These are phyloP conservation scores for Tipula helvola DNA, from an alignment of 2,888 invertebrate species.

Conservation along the genomic window DNA sequence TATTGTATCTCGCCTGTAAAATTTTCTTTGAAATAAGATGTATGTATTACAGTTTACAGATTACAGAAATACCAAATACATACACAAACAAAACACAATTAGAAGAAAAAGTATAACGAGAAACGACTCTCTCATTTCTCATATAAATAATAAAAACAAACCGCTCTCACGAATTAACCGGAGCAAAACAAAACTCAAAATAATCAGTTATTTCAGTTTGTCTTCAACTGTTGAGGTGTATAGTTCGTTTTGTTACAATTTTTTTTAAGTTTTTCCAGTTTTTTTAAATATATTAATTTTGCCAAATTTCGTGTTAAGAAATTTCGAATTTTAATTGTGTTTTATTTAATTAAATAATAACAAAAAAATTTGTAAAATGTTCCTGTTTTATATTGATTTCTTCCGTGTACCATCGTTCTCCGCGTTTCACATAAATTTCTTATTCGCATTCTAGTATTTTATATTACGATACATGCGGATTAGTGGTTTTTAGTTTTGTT, in stretches of 20 bases:
- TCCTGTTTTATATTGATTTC: not conserved
- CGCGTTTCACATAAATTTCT: not conserved
- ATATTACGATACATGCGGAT: not conserved
- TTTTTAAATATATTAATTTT: too few relatives aligned
- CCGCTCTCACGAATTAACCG: not conserved
- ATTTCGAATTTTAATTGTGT: not conserved
- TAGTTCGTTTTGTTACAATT: too few relatives aligned
- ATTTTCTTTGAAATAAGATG: too few relatives aligned
- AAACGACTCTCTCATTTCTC: not conserved
- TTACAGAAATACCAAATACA: too few relatives aligned
- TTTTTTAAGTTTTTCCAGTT: too few relatives aligned
- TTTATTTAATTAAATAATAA: not conserved
- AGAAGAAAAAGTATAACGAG: too few relatives aligned
- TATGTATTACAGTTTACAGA: too few relatives aligned
- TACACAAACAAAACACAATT: too few relatives aligned
- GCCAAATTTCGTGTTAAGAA: not conserved
- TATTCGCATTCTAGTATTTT: not conserved
- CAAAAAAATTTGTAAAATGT: not conserved
- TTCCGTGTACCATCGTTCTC: not conserved
- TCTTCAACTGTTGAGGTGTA: not conserved
- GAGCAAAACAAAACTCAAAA: not conserved
- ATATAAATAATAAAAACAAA: not conserved
- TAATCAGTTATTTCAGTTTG: not conserved
- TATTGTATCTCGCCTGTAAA: too few relatives aligned
- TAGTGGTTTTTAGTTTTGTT: not conserved